Conservation (phyloP, 1,140 invertebrate genomes). For the Charaxes varanes region DNA sequence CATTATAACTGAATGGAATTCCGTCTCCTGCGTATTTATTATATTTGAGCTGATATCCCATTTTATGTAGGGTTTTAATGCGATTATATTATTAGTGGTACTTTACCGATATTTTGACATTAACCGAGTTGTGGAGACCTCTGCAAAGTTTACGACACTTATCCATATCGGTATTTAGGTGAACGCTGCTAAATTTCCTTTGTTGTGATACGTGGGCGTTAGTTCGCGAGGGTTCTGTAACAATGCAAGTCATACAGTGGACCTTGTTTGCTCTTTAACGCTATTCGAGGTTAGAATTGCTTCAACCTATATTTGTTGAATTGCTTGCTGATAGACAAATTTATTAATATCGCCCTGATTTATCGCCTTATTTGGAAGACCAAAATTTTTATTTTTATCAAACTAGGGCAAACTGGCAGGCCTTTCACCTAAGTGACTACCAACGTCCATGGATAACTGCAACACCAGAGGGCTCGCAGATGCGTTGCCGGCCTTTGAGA, state of each 20-base stretch:
- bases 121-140: conserved; percentile 19
- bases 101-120: conserved; percentile 26
- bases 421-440: too few species aligned
- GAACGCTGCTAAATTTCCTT: conserved; percentile 16
- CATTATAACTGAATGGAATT: not conserved
- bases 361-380: too few species aligned
- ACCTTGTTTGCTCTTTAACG: not conserved
- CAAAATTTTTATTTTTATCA: too few species aligned
- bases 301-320: too few species aligned
- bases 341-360: too few species aligned
- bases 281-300: not conserved
- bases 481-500: too few species aligned
- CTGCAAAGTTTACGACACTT: conserved; percentile 27
- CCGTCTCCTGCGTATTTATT: not conserved
- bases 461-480: too few species aligned
- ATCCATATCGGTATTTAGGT: conserved; percentile 29
- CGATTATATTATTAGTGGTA: conserved; percentile 29
- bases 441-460: too few species aligned
- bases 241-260: not conserved
- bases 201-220: conserved; percentile 23
- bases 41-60: conserved; percentile 10
- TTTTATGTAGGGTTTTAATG: conserved; percentile 35
- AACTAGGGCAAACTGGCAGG: too few species aligned
- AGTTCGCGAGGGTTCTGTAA: conserved; percentile 13
- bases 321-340: too few species aligned